phyloP scores from a whole-genome alignment of 1,140 invertebrate genomes.

The Euglossa dilemma region DNA sequence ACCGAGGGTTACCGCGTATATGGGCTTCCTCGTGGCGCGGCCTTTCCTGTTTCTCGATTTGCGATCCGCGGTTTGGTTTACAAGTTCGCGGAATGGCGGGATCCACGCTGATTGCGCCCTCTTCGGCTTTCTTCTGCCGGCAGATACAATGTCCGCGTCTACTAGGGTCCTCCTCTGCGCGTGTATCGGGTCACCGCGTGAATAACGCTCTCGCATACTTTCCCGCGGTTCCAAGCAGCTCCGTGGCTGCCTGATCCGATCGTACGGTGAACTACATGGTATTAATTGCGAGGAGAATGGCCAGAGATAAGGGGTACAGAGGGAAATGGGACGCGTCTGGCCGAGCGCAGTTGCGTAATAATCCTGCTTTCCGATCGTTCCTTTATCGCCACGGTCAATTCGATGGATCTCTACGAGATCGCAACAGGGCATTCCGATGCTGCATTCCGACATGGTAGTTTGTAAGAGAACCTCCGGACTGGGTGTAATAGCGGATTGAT shows the following conservation, averaged over 20 bases:
- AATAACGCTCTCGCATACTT: conserved; percentile 1
- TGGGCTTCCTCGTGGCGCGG: conserved; percentile 54
- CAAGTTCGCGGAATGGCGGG: conserved; percentile 61
- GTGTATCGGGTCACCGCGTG: not conserved
- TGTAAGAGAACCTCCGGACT: no score
- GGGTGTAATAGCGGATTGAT: no score
- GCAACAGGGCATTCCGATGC: no score
- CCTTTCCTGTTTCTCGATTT: conserved; percentile 62
- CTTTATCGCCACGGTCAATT: no score
- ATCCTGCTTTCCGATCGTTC: no score
- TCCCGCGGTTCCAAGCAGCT: not conserved
- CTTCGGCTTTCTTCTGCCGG: not conserved
- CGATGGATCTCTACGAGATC: no score
- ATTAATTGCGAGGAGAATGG: not conserved
- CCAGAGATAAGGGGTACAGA: not conserved
- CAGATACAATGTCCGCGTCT: not conserved
- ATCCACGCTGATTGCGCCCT: not conserved
- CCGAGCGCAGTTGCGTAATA: no score
- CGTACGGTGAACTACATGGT: not conserved
- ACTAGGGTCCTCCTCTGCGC: no score
- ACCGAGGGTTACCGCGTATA: conserved; percentile 59
- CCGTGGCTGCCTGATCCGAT: not conserved
- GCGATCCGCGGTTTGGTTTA: conserved; percentile 65
- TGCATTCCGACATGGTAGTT: no score
- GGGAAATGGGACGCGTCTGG: no score